Base-by-base conservation (phyloP, 2,888 invertebrate species). In the Caenorhabditis uteleia region DNA sequence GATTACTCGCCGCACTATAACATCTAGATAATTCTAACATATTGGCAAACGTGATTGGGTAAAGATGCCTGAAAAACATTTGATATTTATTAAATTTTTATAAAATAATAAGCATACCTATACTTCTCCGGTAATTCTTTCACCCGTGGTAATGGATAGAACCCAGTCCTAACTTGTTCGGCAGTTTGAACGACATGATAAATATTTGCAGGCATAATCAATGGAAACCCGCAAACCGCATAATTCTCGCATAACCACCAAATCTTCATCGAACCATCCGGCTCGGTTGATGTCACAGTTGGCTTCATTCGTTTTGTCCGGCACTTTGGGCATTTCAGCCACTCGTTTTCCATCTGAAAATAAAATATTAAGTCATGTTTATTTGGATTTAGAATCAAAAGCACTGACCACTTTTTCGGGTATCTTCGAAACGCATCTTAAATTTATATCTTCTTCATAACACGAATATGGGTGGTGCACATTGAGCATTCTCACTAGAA, bases 201-300 rank as follows among this genome's bases (percentile, higher is more conserved):
- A 29, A 81, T 70, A 4, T 77, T 64, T 3, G 70, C 43, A 3
- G 81, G 81, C 70, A 80, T 72, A 34, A 74, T 72, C 27, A 79
- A 50, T 6, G 81, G 81, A 36, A 79, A 81, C 18, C 50, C 45
- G 58, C 81, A 81, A 12, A 55, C 64, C n/a, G 39, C 18, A 31
- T 25, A 48, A 38, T 57, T 58, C 20, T 55, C 50, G 47, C 65
- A 65, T 2, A 59, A 27, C 65, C 65, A 65, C 58, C 58, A 65
- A 23, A 54, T 26, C 29, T 36, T 46, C 7, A 20, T 33, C 14
- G 33, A 7, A 18, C 64, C 64, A 27, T 48, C 27, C 1, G 5
- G 0, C 1, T 55, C 53, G 7, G 31, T 43, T 0, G 16, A 12
- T 10, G 50, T 33, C 1, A 50, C 16, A 7, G 45, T 43, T 14